These are phyloP conservation scores for Acanthosepion lycidas DNA, from an alignment of 2,888 invertebrate species.

Conservation along the genomic window DNA sequence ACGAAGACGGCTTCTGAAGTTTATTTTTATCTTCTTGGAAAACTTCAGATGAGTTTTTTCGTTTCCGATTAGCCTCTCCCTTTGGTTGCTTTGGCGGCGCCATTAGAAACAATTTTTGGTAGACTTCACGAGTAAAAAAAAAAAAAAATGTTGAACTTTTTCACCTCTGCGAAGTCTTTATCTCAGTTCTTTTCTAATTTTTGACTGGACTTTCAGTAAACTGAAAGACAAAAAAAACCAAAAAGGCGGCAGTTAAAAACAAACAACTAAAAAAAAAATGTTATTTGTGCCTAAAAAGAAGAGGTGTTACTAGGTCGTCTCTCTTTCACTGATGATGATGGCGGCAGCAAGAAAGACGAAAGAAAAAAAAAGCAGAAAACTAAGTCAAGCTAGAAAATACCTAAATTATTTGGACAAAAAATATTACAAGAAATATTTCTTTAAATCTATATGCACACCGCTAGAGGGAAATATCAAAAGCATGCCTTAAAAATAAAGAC, in stretches of 20 bases:
- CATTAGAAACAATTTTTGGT: background rate
- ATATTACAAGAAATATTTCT: background rate
- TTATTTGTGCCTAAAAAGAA: background rate
- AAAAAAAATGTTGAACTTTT: background rate
- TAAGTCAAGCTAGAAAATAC: background rate
- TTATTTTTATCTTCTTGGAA: background rate
- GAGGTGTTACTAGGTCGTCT: background rate
- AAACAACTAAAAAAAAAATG: background rate
- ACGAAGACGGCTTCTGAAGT: background rate
- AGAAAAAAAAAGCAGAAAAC: background rate
- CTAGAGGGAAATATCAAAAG: background rate
- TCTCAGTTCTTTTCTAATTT: background rate
- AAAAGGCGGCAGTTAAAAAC: background rate
- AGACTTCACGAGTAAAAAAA: background rate
- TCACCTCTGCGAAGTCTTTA: background rate
- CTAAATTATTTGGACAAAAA: background rate
- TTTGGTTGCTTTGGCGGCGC: background rate
- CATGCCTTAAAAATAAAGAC: background rate
- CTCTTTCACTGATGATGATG: background rate
- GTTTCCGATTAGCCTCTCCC: background rate
- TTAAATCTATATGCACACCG: background rate
- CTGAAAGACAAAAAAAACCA: background rate
- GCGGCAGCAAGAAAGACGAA: background rate
- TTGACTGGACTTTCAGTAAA: background rate
- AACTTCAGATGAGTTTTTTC: conserved; percentile 41